Conservation (phyloP, 1,140 invertebrate species). For the Teleogryllus occipitalis region DNA sequence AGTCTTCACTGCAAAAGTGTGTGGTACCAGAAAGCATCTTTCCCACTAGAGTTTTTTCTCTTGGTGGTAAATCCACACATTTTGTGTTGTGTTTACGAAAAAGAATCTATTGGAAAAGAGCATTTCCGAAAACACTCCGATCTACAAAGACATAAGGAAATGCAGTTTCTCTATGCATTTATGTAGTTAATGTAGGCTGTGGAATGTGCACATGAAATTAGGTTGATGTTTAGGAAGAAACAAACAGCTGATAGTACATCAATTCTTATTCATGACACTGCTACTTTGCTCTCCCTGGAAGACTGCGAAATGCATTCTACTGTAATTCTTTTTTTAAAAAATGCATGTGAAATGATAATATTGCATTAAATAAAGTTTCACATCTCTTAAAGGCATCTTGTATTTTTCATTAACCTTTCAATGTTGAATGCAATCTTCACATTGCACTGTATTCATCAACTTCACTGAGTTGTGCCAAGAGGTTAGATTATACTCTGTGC, state of each 20-base stretch:
- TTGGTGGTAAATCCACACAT: conserved; percentile 21
- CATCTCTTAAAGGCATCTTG: not conserved
- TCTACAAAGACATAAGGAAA: conserved; percentile 22
- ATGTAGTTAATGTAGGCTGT: not conserved
- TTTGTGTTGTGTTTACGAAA: conserved; percentile 62
- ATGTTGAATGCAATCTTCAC: too few relatives aligned
- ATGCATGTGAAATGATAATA: not conserved
- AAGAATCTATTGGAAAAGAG: conserved; percentile 55
- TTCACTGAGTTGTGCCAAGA: too few relatives aligned
- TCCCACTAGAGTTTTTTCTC: conserved; percentile 23
- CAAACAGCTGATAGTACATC: not conserved
- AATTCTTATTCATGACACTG: not conserved
- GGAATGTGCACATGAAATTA: not conserved
- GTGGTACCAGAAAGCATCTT: conserved; percentile 21
- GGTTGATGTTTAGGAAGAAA: not conserved
- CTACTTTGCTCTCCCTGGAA: not conserved
- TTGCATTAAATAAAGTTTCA: not conserved
- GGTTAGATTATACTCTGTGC: too few relatives aligned
- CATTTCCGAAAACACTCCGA: conserved; percentile 61
- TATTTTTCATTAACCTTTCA: not conserved
- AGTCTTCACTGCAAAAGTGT: conserved; percentile 23
- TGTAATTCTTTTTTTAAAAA: conserved; percentile 1
- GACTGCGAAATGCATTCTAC: not conserved
- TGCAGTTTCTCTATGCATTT: conserved; percentile 10
- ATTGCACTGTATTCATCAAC: too few relatives aligned